Conservation (phyloP, 2,888 invertebrate species). For the Rapana venosa region DNA sequence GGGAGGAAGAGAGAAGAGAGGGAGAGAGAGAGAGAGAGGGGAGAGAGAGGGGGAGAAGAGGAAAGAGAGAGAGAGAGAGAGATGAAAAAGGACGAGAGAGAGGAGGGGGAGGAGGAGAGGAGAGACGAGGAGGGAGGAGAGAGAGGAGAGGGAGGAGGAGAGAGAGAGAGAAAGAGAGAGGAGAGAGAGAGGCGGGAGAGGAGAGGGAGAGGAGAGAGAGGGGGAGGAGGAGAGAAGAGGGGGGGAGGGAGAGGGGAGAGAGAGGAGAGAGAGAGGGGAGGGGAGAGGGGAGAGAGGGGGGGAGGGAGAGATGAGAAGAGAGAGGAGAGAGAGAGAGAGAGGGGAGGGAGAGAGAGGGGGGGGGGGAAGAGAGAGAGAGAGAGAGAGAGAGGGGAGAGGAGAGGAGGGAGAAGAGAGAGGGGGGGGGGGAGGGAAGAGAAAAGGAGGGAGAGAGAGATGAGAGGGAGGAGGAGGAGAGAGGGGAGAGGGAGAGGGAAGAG, state of each 20-base stretch:
- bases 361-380: constrained; percentile 1
- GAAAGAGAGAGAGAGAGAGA: background rate
- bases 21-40: background rate
- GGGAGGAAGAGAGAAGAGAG: background rate
- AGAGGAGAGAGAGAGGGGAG: background rate
- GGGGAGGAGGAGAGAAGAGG: background rate
- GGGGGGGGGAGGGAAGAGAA: background rate
- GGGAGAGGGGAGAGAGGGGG: background rate
- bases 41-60: background rate
- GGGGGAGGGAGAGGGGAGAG: background rate
- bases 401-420: background rate
- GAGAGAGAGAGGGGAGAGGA: background rate
- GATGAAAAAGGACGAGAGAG: background rate
- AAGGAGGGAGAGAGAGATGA: background rate
- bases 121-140: background rate
- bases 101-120: background rate
- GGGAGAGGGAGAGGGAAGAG: background rate
- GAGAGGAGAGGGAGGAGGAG: background rate
- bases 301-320: background rate
- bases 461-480: background rate
- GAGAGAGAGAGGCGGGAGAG: background rate
- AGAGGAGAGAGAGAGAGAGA: background rate
- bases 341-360: background rate
- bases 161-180: background rate
- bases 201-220: background rate